Conservation (phyloP, 2,113 vertebrate species). For the Eulacestoma nigropectus region DNA sequence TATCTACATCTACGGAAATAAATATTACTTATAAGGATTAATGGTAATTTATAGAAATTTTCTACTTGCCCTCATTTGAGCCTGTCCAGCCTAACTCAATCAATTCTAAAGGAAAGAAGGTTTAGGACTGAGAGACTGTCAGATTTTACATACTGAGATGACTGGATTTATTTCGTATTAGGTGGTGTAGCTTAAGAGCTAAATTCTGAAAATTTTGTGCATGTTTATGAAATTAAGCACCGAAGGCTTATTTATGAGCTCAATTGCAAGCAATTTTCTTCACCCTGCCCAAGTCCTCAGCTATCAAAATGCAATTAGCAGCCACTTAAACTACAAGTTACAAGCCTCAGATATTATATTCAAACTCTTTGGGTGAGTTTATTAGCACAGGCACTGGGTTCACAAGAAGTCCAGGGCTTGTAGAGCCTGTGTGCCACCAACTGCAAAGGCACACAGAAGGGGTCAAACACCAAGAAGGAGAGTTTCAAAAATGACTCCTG, state of each 20-base stretch:
- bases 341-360: background rate
- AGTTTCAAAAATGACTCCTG: background rate
- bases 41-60: background rate
- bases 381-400: background rate
- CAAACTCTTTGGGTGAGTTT: background rate
- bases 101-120: background rate
- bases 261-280: background rate
- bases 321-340: background rate
- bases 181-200: fast-evolving
- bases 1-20: background rate
- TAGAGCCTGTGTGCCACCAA: background rate
- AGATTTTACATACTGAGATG: background rate
- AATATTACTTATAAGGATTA: background rate
- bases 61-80: background rate
- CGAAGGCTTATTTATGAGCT: background rate
- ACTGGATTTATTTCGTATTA: background rate
- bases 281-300: background rate
- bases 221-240: background rate
- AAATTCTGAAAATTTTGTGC: background rate
- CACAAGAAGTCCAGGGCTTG: background rate
- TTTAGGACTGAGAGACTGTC: background rate
- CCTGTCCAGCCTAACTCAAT: background rate
- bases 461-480: background rate
- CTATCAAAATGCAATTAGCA: background rate
- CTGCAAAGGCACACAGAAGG: fast-evolving